phyloP scores from a whole-genome alignment of 2,888 invertebrate genomes.

The Hemithea aestivaria region DNA sequence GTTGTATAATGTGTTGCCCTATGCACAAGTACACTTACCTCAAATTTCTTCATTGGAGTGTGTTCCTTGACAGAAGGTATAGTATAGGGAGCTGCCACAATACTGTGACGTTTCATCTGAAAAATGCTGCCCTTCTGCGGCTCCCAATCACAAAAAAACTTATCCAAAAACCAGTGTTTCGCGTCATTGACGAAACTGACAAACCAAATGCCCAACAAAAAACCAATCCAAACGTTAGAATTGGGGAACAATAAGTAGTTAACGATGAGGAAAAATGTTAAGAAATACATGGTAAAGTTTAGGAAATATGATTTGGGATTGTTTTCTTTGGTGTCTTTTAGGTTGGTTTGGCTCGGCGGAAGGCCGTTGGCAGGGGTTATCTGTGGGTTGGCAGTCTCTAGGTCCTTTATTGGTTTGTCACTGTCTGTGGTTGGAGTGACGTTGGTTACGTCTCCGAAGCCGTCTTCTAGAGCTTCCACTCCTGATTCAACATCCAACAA shows the following conservation, averaged over 20 bases:
- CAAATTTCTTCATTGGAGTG: constrained; percentile 78
- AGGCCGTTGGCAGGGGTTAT: constrained; percentile 38
- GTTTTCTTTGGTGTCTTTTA: constrained; percentile 25
- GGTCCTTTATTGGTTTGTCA: constrained; percentile 34
- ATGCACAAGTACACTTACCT: constrained; percentile 51
- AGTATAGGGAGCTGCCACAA: constrained; percentile 60
- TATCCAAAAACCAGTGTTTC: constrained; percentile 62
- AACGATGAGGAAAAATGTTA: constrained; percentile 55
- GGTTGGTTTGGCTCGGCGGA: constrained; percentile 55
- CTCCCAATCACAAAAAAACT: constrained; percentile 59
- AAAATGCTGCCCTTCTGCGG: constrained; percentile 39
- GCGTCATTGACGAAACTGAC: constrained; percentile 52
- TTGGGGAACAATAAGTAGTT: constrained; percentile 62
- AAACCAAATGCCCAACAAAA: constrained; percentile 66
- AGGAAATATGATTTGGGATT: constrained; percentile 46
- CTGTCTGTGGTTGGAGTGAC: constrained; percentile 28
- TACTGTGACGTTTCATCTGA: constrained; percentile 45
- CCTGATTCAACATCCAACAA: constrained; percentile 72
- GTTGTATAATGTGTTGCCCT: too few relatives aligned
- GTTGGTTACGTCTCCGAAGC: constrained; percentile 47
- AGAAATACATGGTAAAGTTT: constrained; percentile 58
- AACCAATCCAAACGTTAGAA: constrained; percentile 64
- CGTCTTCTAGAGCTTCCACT: constrained; percentile 72
- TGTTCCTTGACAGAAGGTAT: constrained; percentile 82
- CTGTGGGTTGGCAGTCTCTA: constrained; percentile 21